Base-by-base conservation (phyloP, 2,888 invertebrate genomes). In the Anthophora plumipes region DNA sequence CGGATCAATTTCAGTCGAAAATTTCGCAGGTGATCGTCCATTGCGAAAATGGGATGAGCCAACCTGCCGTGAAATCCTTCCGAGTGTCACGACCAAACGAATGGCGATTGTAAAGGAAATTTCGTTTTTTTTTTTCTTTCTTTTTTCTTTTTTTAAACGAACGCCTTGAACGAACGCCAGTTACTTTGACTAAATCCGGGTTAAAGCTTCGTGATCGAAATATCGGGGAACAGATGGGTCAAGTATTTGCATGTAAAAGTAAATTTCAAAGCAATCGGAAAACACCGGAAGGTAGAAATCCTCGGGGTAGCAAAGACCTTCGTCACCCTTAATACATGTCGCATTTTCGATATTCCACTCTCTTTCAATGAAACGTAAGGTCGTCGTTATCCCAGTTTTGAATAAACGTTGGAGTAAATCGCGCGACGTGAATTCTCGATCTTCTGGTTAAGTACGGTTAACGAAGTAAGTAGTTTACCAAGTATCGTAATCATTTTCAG, bases 401-500 rank as follows among this genome's bases (percentile, higher is more conserved):
- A n/a, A n/a, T n/a, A n/a, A n/a, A n/a, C n/a, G n/a, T n/a, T n/a
- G n/a, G n/a, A n/a, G n/a, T n/a, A n/a, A n/a, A n/a, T n/a, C n/a
- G 7, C 4, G 1, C 1, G 9, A 57, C 17, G 37, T 11, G 20
- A 52, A 0, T 54, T 54, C 85, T 84, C 71, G 66, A 77, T 50
- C 71, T 31, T 66, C 72, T 43, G 50, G 82, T 80, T 80, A 77
- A 82, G 77, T 70, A 68, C 67, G 74, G 78, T 78, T 11, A 31
- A 78, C 79, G 81, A 90, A 85, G 83, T 77, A 67, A 78, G 80
- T 81, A 82, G 80, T 89, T 78, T 69, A 78, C 76, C 86, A 85
- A 88, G 86, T 88, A 86, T 87, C 85, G 85, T 83, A 81, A 90
- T 89, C 88, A 90, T 88, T 91, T 84, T 80, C 69, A 66, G 79